Evolutionary conservation across 2,888 invertebrate genomes (phyloP).

Genomic region (Sinohyriopsis cumingii): DNA sequence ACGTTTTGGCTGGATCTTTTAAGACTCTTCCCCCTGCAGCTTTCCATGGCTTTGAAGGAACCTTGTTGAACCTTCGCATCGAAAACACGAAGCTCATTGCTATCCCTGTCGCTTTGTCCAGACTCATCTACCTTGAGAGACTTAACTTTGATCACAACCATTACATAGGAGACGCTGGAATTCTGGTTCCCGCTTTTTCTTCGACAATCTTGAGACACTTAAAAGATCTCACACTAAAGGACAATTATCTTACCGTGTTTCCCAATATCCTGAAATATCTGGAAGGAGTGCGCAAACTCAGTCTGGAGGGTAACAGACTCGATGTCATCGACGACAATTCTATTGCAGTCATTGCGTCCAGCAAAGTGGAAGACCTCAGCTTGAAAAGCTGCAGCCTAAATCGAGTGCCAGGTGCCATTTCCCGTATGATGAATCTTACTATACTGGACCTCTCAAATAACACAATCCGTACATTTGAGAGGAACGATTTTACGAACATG

Average conservation of each 20-base stretch:
- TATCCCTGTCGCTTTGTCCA: constrained; percentile 34
- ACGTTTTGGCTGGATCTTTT: constrained; percentile 32
- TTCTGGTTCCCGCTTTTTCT: constrained; percentile 39
- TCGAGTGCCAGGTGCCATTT: constrained; percentile 40
- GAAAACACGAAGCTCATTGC: constrained; percentile 29
- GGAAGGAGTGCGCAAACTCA: constrained; percentile 2
- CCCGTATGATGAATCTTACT: constrained; percentile 17
- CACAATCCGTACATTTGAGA: constrained; percentile 42
- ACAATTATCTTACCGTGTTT: constrained; percentile 14
- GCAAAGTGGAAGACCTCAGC: constrained; percentile 26
- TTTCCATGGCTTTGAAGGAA: constrained; percentile 40
- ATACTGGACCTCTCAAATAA: constrained; percentile 39
- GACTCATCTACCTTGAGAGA: constrained; percentile 21
- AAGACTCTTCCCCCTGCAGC: constrained; percentile 28
- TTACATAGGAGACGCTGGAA: constrained; percentile 32
- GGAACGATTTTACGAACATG: constrained; percentile 35
- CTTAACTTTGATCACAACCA: constrained; percentile 42
- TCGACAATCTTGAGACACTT: background rate
- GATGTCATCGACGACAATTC: constrained; percentile 18
- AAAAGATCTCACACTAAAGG: constrained; percentile 6
- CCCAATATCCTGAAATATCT: constrained; percentile 14
- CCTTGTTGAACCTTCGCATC: constrained; percentile 30
- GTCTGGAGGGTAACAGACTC: constrained; percentile 14
- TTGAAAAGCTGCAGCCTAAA: constrained; percentile 34
- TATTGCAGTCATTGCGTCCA: constrained; percentile 9